A percentile compares a stretch with the other conserved stretches of the same genome.
Evolutionary conservation across 2,888 invertebrate genomes (phyloP).

Genomic region (Euplagia quadripunctaria): DNA sequence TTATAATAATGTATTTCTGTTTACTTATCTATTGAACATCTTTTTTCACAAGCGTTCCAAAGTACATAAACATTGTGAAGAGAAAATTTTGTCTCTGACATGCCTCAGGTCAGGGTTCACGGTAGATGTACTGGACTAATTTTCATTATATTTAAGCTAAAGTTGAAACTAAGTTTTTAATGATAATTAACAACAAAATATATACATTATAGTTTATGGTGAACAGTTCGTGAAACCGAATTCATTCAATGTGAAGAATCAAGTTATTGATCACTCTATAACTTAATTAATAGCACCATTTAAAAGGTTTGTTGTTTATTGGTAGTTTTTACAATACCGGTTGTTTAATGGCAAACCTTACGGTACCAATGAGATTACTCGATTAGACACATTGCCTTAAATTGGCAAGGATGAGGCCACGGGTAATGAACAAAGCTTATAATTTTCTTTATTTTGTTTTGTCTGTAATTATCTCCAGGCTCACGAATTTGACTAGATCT

Average conservation of each 20-base stretch:
- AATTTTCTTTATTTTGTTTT: neutral
- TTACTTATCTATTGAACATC: constrained; percentile 21
- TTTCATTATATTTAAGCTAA: neutral
- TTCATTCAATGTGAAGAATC: no score
- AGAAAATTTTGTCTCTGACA: neutral
- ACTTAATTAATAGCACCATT: no score
- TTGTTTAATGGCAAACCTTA: neutral
- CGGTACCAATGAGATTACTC: neutral
- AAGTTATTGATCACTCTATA: no score
- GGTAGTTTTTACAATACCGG: neutral
- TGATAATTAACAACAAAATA: neutral
- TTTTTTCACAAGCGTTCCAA: constrained; percentile 6
- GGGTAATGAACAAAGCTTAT: neutral
- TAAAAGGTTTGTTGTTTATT: no score
- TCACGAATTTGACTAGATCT: neutral
- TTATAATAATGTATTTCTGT: constrained; percentile 15
- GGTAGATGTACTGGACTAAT: constrained; percentile 3
- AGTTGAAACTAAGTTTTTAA: neutral
- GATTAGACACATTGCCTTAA: neutral
- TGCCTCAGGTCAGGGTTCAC: constrained; percentile 1
- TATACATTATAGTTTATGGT: neutral
- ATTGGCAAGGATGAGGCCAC: neutral
- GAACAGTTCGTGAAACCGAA: neutral
- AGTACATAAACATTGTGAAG: neutral
- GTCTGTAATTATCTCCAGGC: neutral